phyloP scores from a whole-genome alignment of 1,140 invertebrate species.

The Melanaphis sacchari region DNA sequence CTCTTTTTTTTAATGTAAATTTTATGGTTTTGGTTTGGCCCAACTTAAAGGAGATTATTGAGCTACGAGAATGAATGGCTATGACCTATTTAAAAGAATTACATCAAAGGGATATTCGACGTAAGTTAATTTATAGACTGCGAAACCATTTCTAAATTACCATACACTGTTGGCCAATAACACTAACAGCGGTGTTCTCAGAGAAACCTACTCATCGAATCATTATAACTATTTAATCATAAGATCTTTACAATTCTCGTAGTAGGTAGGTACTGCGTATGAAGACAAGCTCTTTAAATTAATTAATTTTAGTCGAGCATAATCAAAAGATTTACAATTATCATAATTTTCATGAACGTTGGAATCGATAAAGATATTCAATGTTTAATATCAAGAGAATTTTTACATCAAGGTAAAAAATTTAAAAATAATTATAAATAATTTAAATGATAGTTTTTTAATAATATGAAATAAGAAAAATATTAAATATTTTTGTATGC shows the following conservation, averaged over 20 bases:
- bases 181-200: background rate
- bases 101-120: slow-evolving; percentile 30
- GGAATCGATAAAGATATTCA: background rate
- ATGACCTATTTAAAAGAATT: background rate
- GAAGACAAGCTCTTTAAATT: background rate
- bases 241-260: background rate
- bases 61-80: background rate
- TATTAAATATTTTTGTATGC: background rate
- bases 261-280: background rate
- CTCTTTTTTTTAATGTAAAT: background rate
- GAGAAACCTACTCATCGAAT: background rate
- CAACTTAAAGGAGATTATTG: background rate
- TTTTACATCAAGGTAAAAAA: background rate
- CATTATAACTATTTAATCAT: background rate
- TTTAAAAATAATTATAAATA: background rate
- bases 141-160: background rate
- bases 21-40: background rate
- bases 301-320: background rate
- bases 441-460: background rate
- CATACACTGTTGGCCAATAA: background rate
- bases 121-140: background rate
- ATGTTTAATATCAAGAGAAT: background rate
- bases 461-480: background rate
- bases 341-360: background rate
- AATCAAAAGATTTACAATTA: background rate